phyloP scores from a whole-genome alignment of 2,113 vertebrate genomes.

The Psammodynastes pulverulentus region DNA sequence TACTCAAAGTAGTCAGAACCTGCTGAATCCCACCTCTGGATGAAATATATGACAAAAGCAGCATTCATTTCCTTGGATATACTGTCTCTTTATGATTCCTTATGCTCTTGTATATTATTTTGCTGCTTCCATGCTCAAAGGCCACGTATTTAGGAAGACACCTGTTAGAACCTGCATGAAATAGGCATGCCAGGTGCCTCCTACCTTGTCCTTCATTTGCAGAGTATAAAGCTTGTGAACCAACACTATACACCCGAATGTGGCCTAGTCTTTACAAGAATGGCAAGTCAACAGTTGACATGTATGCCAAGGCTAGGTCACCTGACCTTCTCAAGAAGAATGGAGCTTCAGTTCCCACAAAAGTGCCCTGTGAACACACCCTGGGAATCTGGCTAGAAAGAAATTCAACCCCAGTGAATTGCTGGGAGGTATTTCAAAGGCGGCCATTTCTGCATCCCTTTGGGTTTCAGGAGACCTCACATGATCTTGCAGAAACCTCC shows the following conservation, averaged over 20 bases:
- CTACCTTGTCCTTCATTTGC: not conserved
- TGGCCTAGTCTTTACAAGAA: not conserved
- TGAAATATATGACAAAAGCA: not conserved
- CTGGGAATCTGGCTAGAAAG: not conserved
- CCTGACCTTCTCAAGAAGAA: not conserved
- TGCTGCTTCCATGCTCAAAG: not conserved
- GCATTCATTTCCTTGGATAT: too few relatives aligned
- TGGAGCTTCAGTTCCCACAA: not conserved
- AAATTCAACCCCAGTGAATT: not conserved
- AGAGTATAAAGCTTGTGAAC: not conserved
- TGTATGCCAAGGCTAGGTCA: not conserved
- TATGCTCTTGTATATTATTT: too few relatives aligned
- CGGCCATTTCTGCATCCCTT: too few relatives aligned
- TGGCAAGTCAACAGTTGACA: not conserved
- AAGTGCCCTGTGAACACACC: not conserved
- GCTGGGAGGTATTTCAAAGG: slow-evolving; percentile 27
- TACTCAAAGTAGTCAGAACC: too few relatives aligned
- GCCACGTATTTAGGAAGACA: not conserved
- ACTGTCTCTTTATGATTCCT: not conserved
- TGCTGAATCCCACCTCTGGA: too few relatives aligned
- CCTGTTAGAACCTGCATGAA: not conserved
- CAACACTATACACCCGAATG: not conserved
- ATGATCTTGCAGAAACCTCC: slow-evolving; percentile 14
- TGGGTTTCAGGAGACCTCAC: not conserved
- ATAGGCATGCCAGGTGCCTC: too few relatives aligned